Percentiles rank a stretch among this genome's conserved stretches.
Evolutionary conservation across 2,113 vertebrate genomes (phyloP).

Genomic region (Leucopternis melanops): DNA sequence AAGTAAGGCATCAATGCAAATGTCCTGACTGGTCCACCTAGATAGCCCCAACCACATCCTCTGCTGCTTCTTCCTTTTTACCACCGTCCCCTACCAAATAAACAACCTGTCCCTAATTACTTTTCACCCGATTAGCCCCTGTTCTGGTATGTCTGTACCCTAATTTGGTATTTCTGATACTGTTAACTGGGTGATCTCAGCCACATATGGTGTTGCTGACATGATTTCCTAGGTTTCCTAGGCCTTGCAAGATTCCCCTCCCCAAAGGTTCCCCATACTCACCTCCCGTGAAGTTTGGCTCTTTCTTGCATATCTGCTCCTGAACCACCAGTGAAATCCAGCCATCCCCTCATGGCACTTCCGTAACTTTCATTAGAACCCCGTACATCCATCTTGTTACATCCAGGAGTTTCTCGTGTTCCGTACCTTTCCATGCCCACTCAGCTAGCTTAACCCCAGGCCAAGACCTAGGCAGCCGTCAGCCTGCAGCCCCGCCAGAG

Average conservation of each 20-base stretch:
- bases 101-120: neutral
- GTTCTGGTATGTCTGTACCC: neutral
- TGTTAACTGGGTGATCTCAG: neutral
- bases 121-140: neutral
- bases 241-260: neutral
- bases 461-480: neutral
- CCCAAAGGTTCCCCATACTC: neutral
- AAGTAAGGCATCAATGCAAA: neutral
- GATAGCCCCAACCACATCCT: neutral
- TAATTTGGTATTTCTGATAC: neutral
- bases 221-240: neutral
- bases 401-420: neutral
- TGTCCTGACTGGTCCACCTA: neutral
- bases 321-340: neutral
- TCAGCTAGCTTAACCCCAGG: neutral
- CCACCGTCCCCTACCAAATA: neutral
- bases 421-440: neutral
- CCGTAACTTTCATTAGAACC: neutral
- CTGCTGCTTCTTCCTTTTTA: neutral
- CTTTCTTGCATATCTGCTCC: neutral
- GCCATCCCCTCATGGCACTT: neutral
- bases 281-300: neutral
- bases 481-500: neutral
- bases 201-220: neutral
- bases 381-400: neutral